Base-by-base conservation (phyloP, 2,888 invertebrate species). In the Megaustenia siamemsis region DNA sequence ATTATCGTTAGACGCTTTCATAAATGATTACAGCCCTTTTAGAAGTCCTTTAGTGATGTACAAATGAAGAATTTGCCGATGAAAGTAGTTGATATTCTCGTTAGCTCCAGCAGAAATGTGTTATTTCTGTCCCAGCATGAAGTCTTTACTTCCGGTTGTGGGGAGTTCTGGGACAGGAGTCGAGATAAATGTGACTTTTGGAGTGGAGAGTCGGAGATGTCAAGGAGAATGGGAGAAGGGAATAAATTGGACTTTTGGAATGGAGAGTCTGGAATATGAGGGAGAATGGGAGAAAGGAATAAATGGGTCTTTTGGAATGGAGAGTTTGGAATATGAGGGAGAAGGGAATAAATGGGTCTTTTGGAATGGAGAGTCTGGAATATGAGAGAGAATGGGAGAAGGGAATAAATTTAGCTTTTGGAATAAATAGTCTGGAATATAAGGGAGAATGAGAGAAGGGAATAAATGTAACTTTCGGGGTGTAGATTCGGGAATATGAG, bases 81-180 rank as follows among this genome's bases (percentile, higher is more conserved):
- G 56, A 24, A 10, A 56, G 18, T 21, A 56, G n/a, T 18, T 5
- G 6, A 56, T 21, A 56, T 24, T 24, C 24, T 24, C 21, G 21
- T 24, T 12, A 56, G 56, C 6, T 56, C 24, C n/a, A n/a, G 56
- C 5, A 56, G 18, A 56, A 24, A 56, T 18, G 21, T 71, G 71
- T 71, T 71, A 56, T 35, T 32, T 76, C 35, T 28, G 32, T 43
- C 38, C 68, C 66, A 66, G 45, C 79, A 79, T 79, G 79, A 43
- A 79, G 43, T 15, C 43, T 24, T 45, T 45, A 40, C 49, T 68
- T 79, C 79, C 79, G 79, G 79, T 79, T 40, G 63, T 60, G 12
- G 18, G 28, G 79, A 66, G 68, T 79, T 68, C 79, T 77, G 77
- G 77, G 77, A 6, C 38, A n/a, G n/a, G n/a, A n/a, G n/a, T n/a